Evolutionary conservation across 2,113 vertebrate genomes (phyloP).

Genomic region (Thamnaconus septentrionalis): DNA sequence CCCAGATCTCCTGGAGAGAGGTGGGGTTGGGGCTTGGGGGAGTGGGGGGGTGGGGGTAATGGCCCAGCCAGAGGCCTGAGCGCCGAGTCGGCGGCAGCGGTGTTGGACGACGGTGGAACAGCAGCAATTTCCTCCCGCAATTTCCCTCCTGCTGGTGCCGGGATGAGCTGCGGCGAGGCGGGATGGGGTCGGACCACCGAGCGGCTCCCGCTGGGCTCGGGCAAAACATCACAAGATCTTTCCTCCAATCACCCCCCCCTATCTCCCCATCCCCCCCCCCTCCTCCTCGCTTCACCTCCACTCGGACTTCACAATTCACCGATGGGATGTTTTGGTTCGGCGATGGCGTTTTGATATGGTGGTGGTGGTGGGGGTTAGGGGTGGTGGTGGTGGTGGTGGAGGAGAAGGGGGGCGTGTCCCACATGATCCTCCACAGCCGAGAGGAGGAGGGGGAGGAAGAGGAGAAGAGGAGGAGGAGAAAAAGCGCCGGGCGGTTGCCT

Average conservation of each 20-base stretch:
- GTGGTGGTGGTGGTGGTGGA: too few species aligned
- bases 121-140: conserved; percentile 68
- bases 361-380: too few species aligned
- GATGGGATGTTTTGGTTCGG: too few species aligned
- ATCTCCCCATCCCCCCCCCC: too few species aligned
- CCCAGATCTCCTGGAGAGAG: conserved; percentile 44
- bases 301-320: too few species aligned
- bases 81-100: conserved; percentile 35
- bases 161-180: conserved; percentile 62
- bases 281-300: too few species aligned
- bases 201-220: too few species aligned
- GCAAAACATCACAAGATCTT: too few species aligned
- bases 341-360: too few species aligned
- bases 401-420: too few species aligned
- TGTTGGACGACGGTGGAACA: conserved; percentile 60
- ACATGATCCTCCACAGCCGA: too few species aligned
- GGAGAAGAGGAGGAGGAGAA: conserved; percentile 1
- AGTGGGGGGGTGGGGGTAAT: conserved; percentile 67
- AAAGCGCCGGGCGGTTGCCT: conserved; percentile 45
- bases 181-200: conserved; percentile 9
- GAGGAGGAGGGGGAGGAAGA: conserved; percentile 1
- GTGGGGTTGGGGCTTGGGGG: conserved; percentile 6
- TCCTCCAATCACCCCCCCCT: too few species aligned
- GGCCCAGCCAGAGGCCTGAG: conserved; percentile 62
- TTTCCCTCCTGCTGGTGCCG: conserved; percentile 67